phyloP scores from a whole-genome alignment of 2,113 vertebrate species.

The Ctenomys sociabilis region DNA sequence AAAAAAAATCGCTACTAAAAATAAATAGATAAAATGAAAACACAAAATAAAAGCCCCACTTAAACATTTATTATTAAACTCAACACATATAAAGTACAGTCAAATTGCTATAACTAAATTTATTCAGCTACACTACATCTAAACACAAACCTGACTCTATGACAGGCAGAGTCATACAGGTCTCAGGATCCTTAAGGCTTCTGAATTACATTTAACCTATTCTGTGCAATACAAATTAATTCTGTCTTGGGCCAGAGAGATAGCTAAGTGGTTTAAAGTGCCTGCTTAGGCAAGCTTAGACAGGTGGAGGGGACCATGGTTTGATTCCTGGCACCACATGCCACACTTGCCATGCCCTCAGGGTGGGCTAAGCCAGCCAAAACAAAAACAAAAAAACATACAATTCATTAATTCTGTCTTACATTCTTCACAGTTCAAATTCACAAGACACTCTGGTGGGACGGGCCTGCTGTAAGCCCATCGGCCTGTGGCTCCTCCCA shows the following conservation, averaged over 20 bases:
- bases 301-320: too few relatives aligned
- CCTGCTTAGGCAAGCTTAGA: too few relatives aligned
- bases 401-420: background rate
- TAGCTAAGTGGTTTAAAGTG: too few relatives aligned
- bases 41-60: background rate
- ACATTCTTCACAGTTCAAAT: background rate
- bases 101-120: background rate
- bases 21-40: slow-evolving; percentile 30
- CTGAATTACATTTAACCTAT: background rate
- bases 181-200: background rate
- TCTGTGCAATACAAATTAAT: slow-evolving; percentile 29
- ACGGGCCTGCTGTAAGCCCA: background rate
- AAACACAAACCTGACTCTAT: background rate
- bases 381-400: too few relatives aligned
- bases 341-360: too few relatives aligned
- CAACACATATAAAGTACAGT: background rate
- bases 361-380: too few relatives aligned
- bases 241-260: background rate
- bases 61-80: background rate
- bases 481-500: background rate
- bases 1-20: background rate
- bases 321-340: too few relatives aligned
- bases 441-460: background rate
- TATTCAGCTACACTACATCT: background rate
- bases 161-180: background rate